Evolutionary conservation across 1,140 invertebrate species (phyloP), one percentile per base, ranked within the genome.

Genomic region (Cheumatopsyche charites): DNA sequence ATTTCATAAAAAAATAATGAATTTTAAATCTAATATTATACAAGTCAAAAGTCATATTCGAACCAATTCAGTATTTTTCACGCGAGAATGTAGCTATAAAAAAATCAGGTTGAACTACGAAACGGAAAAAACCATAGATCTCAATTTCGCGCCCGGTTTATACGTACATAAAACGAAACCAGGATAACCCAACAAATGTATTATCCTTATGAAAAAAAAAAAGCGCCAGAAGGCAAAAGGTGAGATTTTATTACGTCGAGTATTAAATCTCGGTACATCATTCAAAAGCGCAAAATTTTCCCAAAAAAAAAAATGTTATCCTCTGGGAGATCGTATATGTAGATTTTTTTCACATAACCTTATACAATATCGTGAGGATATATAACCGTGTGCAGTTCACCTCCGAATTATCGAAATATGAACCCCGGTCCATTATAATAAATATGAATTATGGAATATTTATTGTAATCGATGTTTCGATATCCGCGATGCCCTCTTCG

Each of bases 381-480:
- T 9, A 3, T 9, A 9, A 9, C 29, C 3, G 29, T 4, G 29
- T 36, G 29, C 29, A 36, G 9, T 9, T 36, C 29, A 36, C 29
- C 29, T 42, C 41, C 13, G 67, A 70, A 75, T 75, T 72, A 75
- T 75, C 73, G 72, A 75, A 72, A 75, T 70, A 75, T 70, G 73
- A 72, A 71, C 70, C n/a, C n/a, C 67, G 70, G 67, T 4, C 70
- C 67, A 70, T 75, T 72, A 72, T 72, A 75, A 75, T 75, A 75
- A 75, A 75, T 23, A 72, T 75, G 67, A 75, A 70, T 69, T 75
- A 75, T 75, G 73, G 73, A 61, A 72, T 72, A 67, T 75, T 75
- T 72, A 72, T 75, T 72, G 70, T 75, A 75, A 75, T 72, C 72
- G 73, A 75, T 75, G 68, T 62, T 62, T 70, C 68, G 68, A 70